Evolutionary conservation across 1,140 invertebrate species (phyloP).

Genomic region (Anoplophora glabripennis): DNA sequence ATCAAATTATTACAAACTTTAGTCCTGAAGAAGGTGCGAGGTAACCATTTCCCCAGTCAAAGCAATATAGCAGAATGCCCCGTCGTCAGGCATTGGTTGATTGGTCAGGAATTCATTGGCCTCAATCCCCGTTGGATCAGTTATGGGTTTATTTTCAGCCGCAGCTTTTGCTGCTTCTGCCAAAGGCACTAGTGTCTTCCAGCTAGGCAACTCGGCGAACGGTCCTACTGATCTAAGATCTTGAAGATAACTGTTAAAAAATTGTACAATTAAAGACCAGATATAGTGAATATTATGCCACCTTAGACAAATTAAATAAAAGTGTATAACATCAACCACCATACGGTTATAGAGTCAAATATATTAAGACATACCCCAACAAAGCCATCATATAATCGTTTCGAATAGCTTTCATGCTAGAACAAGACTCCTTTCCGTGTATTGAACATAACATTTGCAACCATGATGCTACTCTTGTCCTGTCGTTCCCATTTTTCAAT

Average conservation of each 20-base stretch:
- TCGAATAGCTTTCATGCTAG: slow-evolving; percentile 49
- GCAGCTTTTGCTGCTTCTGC: slow-evolving; percentile 45
- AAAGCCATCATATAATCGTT: slow-evolving; percentile 53
- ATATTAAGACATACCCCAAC: slow-evolving; percentile 39
- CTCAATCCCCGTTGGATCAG: slow-evolving; percentile 47
- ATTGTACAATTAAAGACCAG: too few relatives aligned
- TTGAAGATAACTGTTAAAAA: slow-evolving; percentile 37
- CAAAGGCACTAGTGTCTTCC: slow-evolving; percentile 44
- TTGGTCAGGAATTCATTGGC: slow-evolving; percentile 48
- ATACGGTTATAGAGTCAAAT: not conserved
- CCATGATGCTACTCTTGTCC: slow-evolving; percentile 48
- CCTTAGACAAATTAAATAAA: too few relatives aligned
- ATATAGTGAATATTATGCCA: too few relatives aligned
- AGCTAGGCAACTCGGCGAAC: slow-evolving; percentile 49
- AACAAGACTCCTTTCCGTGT: slow-evolving; percentile 41
- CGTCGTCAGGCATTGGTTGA: slow-evolving; percentile 50
- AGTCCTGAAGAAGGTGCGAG: too few relatives aligned
- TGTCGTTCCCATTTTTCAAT: slow-evolving; percentile 40
- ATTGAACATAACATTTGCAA: slow-evolving; percentile 49
- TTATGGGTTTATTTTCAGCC: slow-evolving; percentile 46
- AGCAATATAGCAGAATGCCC: slow-evolving; percentile 54
- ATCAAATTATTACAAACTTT: too few relatives aligned
- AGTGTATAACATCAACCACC: not conserved
- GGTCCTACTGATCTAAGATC: slow-evolving; percentile 46
- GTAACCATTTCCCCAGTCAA: slow-evolving; percentile 49